Conservation (phyloP, 2,797 vertebrate genomes). For the Sebastes itinus region DNA sequence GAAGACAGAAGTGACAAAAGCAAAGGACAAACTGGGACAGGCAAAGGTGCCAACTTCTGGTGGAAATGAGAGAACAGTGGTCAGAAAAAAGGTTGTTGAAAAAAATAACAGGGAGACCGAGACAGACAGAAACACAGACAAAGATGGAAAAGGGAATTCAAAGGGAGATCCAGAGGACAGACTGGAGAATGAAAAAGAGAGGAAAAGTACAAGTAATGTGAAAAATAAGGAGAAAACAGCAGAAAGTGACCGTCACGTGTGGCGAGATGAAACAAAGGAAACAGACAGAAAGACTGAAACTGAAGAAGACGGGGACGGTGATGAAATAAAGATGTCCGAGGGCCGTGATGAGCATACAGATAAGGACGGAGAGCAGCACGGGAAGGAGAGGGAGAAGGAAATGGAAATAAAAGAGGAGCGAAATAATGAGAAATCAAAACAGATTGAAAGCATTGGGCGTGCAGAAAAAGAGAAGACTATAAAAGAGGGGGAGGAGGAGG, state of each 20-base stretch:
- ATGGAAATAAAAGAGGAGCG: constrained; percentile 53
- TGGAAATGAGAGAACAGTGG: constrained; percentile 33
- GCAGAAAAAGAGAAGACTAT: constrained; percentile 44
- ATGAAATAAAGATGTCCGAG: constrained; percentile 61
- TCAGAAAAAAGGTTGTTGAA: constrained; percentile 32
- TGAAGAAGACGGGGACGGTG: constrained; percentile 32
- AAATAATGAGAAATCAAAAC: constrained; percentile 66
- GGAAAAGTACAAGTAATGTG: neutral
- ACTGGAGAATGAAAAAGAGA: constrained; percentile 26
- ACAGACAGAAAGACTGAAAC: constrained; percentile 37
- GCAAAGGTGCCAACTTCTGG: constrained; percentile 23
- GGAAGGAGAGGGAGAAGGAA: constrained; percentile 52
- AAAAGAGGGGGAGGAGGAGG: constrained; percentile 46
- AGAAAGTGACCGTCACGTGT: constrained; percentile 32
- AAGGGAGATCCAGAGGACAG: constrained; percentile 18
- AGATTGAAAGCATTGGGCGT: constrained; percentile 39
- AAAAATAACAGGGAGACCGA: constrained; percentile 30
- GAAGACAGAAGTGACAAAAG: constrained; percentile 24
- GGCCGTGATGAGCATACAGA: constrained; percentile 46
- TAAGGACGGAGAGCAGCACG: constrained; percentile 33
- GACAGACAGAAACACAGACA: constrained; percentile 8
- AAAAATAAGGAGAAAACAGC: constrained; percentile 40
- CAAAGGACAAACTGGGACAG: constrained; percentile 23
- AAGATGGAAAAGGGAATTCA: neutral
- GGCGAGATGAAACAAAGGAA: constrained; percentile 50